Base-by-base conservation (phyloP, 2,888 invertebrate genomes). In the Agrotis puta region DNA sequence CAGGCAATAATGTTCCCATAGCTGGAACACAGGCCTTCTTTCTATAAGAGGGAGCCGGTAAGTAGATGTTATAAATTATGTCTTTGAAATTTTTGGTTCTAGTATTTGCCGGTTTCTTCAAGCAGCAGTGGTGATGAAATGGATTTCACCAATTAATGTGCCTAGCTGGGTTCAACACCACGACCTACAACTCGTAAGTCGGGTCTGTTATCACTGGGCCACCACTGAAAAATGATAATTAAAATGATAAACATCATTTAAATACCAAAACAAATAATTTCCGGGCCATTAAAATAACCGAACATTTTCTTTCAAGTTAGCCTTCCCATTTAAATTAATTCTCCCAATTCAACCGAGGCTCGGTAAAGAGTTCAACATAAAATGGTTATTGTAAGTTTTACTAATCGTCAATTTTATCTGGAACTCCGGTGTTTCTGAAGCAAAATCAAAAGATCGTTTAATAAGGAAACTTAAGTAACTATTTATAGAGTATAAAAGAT, bases 241-340 rank as follows among this genome's bases (percentile, higher is more conserved):
- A 27, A n/a, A 54, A 43, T 33, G 18, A 48, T 24, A 43, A 33
- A 48, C 16, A 11, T 48, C 18, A 14, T 22, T 16, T 22, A 22
- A 20, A 11, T 1, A 9, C 43, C 13, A 45, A 65, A 74, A 22
- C 48, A 56, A 56, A 65, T 75, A n/a, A 75, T 50, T 24, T 59
- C 69, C 20, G 20, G 13, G 7, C 22, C 39, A 56, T 48, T 16
- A 45, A 61, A 39, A 45, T 33, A 39, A 33, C 53, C 20, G 2
- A 61, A 64, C 57, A 45, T 47, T 71, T 64, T 64, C 22, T 27
- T 18, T 18, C 2, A 51, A 48, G 24, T 50, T 27, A 47, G 33
- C 33, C n/a, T 56, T 7, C 7, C 33, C 5, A 39, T 68, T 50
- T 27, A 65, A 79, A 74, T 79, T 54, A 57, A 61, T 66, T 62